Evolutionary conservation across 2,113 vertebrate species (phyloP).

Genomic region (Siniperca chuatsi): DNA sequence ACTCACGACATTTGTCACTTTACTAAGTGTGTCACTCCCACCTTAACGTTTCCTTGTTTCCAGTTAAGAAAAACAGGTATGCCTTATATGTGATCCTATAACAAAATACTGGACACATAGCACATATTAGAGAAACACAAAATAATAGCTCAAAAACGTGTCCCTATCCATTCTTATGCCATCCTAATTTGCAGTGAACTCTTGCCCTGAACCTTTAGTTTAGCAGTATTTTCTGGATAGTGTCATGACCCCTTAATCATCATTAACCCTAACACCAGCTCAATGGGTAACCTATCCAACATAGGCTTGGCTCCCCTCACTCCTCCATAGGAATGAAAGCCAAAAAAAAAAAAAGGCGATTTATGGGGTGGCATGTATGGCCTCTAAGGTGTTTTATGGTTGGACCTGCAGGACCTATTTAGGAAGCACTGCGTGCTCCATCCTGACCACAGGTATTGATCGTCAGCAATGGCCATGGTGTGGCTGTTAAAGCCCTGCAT

Average conservation of each 20-base stretch:
- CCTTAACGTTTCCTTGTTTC: slow-evolving; percentile 21
- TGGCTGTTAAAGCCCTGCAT: slow-evolving; percentile 80
- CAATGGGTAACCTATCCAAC: slow-evolving; percentile 36
- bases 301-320: slow-evolving; percentile 32
- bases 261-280: slow-evolving; percentile 9
- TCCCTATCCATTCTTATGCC: neutral
- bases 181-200: slow-evolving; percentile 27
- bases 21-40: neutral
- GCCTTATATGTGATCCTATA: neutral
- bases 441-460: slow-evolving; percentile 83
- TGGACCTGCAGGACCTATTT: slow-evolving; percentile 82
- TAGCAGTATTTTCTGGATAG: slow-evolving; percentile 32
- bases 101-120: neutral
- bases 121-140: neutral
- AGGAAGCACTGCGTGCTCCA: slow-evolving; percentile 74
- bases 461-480: slow-evolving; percentile 69
- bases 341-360: slow-evolving; percentile 53
- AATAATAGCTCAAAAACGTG: neutral
- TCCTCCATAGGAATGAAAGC: slow-evolving; percentile 44
- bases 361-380: slow-evolving; percentile 76
- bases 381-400: slow-evolving; percentile 84
- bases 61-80: neutral
- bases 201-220: slow-evolving; percentile 19
- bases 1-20: slow-evolving; percentile 7
- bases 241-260: slow-evolving; percentile 58